phyloP scores from a whole-genome alignment of 2,888 invertebrate genomes.

The Thymelicus sylvestris region DNA sequence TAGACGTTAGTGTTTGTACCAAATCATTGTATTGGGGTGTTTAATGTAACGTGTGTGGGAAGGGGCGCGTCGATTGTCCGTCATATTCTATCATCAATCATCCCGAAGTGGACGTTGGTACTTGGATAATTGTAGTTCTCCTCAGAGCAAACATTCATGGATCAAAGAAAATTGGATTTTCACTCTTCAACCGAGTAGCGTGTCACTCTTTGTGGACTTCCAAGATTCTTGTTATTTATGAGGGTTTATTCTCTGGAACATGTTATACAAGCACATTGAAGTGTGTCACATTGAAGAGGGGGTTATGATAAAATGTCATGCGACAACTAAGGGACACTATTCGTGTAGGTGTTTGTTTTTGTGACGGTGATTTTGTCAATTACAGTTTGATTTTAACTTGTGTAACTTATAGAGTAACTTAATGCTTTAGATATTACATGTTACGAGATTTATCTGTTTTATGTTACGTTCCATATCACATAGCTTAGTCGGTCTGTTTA shows the following conservation, averaged over 20 bases:
- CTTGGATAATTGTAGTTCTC: not conserved
- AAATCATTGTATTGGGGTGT: conserved; percentile 69
- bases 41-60: conserved; percentile 45
- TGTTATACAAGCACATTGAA: not conserved
- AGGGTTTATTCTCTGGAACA: not conserved
- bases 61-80: not conserved
- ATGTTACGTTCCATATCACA: conserved; percentile 73
- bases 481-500: conserved; percentile 53
- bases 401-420: conserved; percentile 42
- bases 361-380: conserved; percentile 76
- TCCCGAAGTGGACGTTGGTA: not conserved
- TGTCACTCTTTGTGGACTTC: not conserved
- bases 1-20: conserved; percentile 79
- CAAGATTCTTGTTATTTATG: not conserved
- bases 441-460: conserved; percentile 55
- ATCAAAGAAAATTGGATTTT: not conserved
- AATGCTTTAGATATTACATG: conserved; percentile 58
- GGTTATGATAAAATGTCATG: conserved; percentile 7
- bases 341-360: conserved; percentile 51
- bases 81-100: conserved; percentile 2
- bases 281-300: not conserved
- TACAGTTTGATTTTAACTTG: conserved; percentile 60
- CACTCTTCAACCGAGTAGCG: not conserved
- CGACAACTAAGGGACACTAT: conserved; percentile 12
- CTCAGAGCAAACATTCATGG: not conserved